These are phyloP conservation scores for Papilio helenus DNA, from an alignment of 1,140 invertebrate species.

Conservation along the genomic window DNA sequence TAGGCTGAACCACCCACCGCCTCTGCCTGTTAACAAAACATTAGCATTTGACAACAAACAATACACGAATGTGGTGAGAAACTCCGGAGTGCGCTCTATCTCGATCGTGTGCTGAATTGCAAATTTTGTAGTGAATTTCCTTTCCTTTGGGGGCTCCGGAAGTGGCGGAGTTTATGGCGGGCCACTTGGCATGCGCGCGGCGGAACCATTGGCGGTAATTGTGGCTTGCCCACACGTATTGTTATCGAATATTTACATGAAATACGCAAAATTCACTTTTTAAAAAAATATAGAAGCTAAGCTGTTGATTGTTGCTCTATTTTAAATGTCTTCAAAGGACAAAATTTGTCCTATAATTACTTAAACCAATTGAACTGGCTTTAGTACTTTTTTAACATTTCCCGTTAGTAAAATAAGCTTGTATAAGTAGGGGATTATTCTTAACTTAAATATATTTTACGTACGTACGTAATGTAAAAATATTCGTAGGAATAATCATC, in stretches of 20 bases:
- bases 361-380: too few species aligned
- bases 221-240: conserved; percentile 42
- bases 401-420: too few species aligned
- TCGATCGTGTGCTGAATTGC: conserved; percentile 61
- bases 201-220: conserved; percentile 59
- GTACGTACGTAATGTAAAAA: background rate
- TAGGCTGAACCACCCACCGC: background rate
- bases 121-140: conserved; percentile 73
- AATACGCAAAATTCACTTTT: background rate
- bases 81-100: conserved; percentile 54
- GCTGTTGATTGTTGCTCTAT: background rate
- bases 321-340: background rate
- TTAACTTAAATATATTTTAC: too few species aligned
- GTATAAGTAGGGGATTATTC: too few species aligned
- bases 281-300: background rate
- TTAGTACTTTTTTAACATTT: too few species aligned
- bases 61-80: conserved; percentile 51
- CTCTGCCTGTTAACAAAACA: conserved; percentile 17
- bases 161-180: conserved; percentile 60
- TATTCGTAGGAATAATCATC: background rate
- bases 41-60: conserved; percentile 55
- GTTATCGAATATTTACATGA: conserved; percentile 15
- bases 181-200: conserved; percentile 67
- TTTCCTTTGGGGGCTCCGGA: conserved; percentile 76
- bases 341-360: too few species aligned